Conservation (phyloP, 2,888 invertebrate species). For the Caenorhabditis macrosperma region DNA sequence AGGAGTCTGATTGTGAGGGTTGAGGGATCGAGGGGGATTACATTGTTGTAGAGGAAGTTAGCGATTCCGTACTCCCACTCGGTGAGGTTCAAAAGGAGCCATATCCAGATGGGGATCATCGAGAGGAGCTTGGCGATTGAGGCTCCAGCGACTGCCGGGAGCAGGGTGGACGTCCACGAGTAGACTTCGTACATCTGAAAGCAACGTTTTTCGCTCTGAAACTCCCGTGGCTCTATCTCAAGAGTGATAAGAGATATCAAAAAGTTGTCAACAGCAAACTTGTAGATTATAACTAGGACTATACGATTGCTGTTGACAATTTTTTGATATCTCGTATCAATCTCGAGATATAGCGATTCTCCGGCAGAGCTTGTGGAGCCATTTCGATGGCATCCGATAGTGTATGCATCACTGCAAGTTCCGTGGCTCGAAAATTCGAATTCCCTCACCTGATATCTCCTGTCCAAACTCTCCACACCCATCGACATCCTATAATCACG, state of each 20-base stretch:
- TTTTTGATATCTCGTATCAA: no score
- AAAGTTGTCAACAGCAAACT: no score
- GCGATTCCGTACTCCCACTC: conserved; percentile 51
- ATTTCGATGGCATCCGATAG: no score
- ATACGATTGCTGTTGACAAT: no score
- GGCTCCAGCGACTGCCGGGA: conserved; percentile 42
- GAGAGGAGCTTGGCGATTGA: conserved; percentile 33
- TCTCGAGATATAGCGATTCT: no score
- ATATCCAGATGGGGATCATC: conserved; percentile 47
- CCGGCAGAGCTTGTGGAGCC: no score
- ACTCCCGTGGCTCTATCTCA: no score
- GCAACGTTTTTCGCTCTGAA: no score
- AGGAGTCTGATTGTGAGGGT: neutral
- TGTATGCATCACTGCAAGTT: no score
- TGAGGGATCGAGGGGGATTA: neutral
- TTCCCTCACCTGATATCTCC: conserved; percentile 36
- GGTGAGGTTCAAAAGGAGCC: conserved; percentile 38
- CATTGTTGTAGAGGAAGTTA: conserved; percentile 56
- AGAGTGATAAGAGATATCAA: no score
- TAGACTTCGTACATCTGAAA: conserved; percentile 55
- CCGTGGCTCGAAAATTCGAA: neutral
- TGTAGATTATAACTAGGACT: no score
- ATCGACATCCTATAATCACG: conserved; percentile 27
- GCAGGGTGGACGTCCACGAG: conserved; percentile 40
- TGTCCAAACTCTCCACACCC: conserved; percentile 15